phyloP scores from a whole-genome alignment of 2,113 vertebrate species.

The Hypanus sabinus region DNA sequence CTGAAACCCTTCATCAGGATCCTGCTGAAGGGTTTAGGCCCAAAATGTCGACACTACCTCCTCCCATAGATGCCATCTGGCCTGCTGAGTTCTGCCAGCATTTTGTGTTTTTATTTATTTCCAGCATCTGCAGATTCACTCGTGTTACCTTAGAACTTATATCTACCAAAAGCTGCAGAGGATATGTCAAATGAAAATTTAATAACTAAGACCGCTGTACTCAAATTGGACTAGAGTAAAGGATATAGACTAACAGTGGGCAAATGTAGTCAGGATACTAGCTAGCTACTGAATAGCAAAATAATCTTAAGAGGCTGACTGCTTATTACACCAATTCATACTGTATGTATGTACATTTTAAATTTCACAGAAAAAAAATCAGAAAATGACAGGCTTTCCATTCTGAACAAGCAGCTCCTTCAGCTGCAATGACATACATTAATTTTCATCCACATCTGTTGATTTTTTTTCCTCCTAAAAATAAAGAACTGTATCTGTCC shows the following conservation, averaged over 20 bases:
- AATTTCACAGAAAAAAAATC: not conserved
- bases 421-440: not conserved
- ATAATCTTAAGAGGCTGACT: not conserved
- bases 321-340: not conserved
- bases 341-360: not conserved
- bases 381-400: not conserved
- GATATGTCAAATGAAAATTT: not conserved
- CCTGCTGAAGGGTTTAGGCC: too few relatives aligned
- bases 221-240: not conserved
- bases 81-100: too few relatives aligned
- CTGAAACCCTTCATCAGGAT: too few relatives aligned
- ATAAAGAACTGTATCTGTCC: not conserved
- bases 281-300: not conserved
- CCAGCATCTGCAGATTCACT: too few relatives aligned
- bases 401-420: not conserved
- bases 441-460: not conserved
- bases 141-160: not conserved
- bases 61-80: too few relatives aligned
- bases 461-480: not conserved
- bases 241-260: not conserved
- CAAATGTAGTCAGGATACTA: not conserved
- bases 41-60: too few relatives aligned
- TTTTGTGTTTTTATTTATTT: too few relatives aligned
- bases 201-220: not conserved
- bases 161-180: not conserved